These are phyloP conservation scores for Sebastes hubbsi DNA, from an alignment of 2,797 vertebrate species.

Conservation along the genomic window DNA sequence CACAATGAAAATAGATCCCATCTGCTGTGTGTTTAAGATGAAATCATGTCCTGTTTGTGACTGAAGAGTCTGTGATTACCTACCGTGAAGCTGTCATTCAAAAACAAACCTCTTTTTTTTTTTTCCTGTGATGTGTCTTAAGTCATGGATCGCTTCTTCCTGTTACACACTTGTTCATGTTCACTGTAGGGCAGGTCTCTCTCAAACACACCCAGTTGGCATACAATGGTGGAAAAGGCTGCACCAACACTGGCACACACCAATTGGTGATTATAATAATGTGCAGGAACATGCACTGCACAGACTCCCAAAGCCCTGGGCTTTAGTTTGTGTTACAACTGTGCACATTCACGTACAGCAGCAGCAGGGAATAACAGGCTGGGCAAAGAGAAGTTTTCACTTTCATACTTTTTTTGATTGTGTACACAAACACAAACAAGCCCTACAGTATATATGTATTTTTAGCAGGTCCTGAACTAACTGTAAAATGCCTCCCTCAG, in stretches of 20 bases:
- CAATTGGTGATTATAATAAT: slow-evolving; percentile 42
- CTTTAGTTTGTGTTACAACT: background rate
- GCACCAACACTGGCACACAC: slow-evolving; percentile 33
- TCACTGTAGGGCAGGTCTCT: slow-evolving; percentile 23
- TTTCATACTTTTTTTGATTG: background rate
- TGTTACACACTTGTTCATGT: slow-evolving; percentile 15
- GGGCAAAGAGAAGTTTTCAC: background rate
- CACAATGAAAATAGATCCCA: slow-evolving; percentile 45
- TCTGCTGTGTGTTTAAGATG: slow-evolving; percentile 42
- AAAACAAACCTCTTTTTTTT: slow-evolving; percentile 13
- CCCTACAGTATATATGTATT: too few relatives aligned
- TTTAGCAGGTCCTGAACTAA: background rate
- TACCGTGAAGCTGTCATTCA: slow-evolving; percentile 25
- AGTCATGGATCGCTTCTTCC: background rate
- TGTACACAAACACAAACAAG: too few relatives aligned
- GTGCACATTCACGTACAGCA: background rate
- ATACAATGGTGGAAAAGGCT: slow-evolving; percentile 59
- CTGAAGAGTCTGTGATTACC: slow-evolving; percentile 23
- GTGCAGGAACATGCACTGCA: slow-evolving; percentile 42
- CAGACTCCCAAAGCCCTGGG: background rate
- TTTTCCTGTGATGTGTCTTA: slow-evolving; percentile 6
- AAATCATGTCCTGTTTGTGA: slow-evolving; percentile 57
- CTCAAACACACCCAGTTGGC: slow-evolving; percentile 71
- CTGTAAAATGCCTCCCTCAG: background rate
- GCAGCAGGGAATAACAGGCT: slow-evolving; percentile 15